phyloP scores from a whole-genome alignment of 2,797 vertebrate species.

The Sphaeramia orbicularis region DNA sequence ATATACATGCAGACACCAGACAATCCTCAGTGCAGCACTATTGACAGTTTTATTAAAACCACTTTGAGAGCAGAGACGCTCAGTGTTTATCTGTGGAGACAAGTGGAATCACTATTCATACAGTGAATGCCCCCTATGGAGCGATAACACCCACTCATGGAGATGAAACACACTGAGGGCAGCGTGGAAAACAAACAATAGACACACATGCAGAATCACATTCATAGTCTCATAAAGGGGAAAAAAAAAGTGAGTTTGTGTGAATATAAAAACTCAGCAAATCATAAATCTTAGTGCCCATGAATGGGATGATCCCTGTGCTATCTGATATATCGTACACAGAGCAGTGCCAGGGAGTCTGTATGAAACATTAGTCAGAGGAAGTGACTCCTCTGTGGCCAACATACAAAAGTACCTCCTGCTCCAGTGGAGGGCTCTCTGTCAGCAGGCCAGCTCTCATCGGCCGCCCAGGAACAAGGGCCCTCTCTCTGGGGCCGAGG shows the following conservation, averaged over 20 bases:
- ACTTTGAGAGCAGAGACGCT: conserved; percentile 34
- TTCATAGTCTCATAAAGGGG: conserved; percentile 21
- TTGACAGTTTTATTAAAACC: conserved; percentile 70
- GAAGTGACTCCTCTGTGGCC: conserved; percentile 45
- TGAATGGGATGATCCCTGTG: conserved; percentile 19
- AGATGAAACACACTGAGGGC: conserved; percentile 44
- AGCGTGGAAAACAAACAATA: conserved; percentile 45
- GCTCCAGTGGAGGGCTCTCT: conserved; percentile 68
- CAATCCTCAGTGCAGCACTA: conserved; percentile 54
- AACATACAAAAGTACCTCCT: conserved; percentile 69
- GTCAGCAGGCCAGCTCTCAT: conserved; percentile 79
- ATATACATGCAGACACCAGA: conserved; percentile 61
- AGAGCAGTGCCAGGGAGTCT: conserved; percentile 49
- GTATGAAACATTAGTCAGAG: conserved; percentile 63
- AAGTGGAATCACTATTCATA: conserved; percentile 52
- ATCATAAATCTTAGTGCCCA: conserved; percentile 22
- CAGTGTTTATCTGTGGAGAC: conserved; percentile 57
- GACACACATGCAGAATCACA: conserved; percentile 2
- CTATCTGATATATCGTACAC: conserved; percentile 36
- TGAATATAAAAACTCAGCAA: background rate
- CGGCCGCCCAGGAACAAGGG: conserved; percentile 71
- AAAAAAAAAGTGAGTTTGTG: conserved; percentile 1
- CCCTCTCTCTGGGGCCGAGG: conserved; percentile 64
- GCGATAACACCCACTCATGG: conserved; percentile 44
- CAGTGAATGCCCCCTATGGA: conserved; percentile 46